Conservation (phyloP, 1,140 invertebrate genomes). For the Temnothorax nylanderi region DNA sequence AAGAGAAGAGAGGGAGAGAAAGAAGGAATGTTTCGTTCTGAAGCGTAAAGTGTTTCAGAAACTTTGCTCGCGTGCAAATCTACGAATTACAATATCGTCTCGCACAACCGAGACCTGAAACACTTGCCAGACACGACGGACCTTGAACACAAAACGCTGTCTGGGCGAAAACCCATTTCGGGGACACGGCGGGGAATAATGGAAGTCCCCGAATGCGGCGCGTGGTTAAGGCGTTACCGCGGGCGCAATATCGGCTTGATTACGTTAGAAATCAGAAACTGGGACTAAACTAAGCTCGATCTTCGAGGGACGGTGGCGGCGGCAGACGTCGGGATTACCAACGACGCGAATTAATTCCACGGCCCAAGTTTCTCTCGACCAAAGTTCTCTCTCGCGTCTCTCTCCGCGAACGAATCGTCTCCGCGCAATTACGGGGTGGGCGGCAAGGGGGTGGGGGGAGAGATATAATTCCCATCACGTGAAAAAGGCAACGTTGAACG, state of each 20-base stretch:
- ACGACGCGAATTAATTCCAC: constrained; percentile 48
- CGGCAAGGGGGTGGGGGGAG: background rate
- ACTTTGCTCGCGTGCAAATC: background rate
- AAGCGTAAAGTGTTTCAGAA: background rate
- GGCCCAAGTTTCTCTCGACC: constrained; percentile 11
- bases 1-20: background rate
- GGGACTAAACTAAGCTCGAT: constrained; percentile 46
- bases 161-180: constrained; percentile 37
- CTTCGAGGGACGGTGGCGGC: background rate
- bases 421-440: constrained; percentile 26
- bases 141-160: constrained; percentile 40
- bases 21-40: background rate
- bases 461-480: constrained; percentile 40
- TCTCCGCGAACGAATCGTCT: constrained; percentile 34
- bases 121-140: constrained; percentile 10
- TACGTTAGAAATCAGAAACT: constrained; percentile 62
- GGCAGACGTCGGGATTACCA: constrained; percentile 42
- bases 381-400: constrained; percentile 23
- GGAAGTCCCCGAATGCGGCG: constrained; percentile 24
- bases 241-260: constrained; percentile 57
- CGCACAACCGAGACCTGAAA: background rate
- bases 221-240: constrained; percentile 6
- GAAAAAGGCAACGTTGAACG: constrained; percentile 48
- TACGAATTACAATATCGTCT: background rate
- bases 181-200: constrained; percentile 25